Base-by-base conservation (phyloP, 1,140 invertebrate species). In the Hestina assimilis region DNA sequence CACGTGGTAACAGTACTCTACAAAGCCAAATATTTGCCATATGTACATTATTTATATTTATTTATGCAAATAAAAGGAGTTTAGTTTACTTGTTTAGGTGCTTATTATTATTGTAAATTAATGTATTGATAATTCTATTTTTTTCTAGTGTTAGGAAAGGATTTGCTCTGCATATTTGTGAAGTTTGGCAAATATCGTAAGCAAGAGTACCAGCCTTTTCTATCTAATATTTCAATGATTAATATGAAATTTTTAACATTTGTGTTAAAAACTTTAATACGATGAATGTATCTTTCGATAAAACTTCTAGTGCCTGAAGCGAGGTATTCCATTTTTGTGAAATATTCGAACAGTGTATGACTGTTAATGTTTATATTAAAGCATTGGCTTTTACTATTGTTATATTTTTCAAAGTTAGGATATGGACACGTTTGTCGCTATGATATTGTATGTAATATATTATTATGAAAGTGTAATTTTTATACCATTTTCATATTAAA, bases 401-500 rank as follows among this genome's bases (percentile, higher is more conserved):
- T 86, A 83, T 86, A 85, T 86, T 86, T 87, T 88, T 82, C 76
- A 83, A 76, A 80, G 52, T 73, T 83, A 87, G 79, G 66, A 84
- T 85, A 84, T 63, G 64, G 77, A 75, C 74, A 75, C 77, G 76
- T 86, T 86, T 88, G 82, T 84, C 81, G 84, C 74, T 78, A 73
- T 69, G 57, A 76, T 74, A 69, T 65, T 83, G 71, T 83, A 82
- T 83, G 77, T 85, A 83, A 79, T 75, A 77, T 80, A 78, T 69
- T 75, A 79, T 64, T 79, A 85, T 83, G 79, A 79, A 87, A 84
- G 76, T 83, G 81, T 83, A 86, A 86, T 86, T 86, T 88, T 88
- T 88, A 85, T 88, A 88, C 85, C 76, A 86, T 83, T 88, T 88
- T 86, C 83, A 85, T 86, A 86, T 81, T 71, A 78, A 87, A 84